A percentile compares a stretch with the other conserved stretches of the same genome.
Evolutionary conservation across 2,797 vertebrate species (phyloP).

Genomic region (Ptychobarbus kaznakovi): DNA sequence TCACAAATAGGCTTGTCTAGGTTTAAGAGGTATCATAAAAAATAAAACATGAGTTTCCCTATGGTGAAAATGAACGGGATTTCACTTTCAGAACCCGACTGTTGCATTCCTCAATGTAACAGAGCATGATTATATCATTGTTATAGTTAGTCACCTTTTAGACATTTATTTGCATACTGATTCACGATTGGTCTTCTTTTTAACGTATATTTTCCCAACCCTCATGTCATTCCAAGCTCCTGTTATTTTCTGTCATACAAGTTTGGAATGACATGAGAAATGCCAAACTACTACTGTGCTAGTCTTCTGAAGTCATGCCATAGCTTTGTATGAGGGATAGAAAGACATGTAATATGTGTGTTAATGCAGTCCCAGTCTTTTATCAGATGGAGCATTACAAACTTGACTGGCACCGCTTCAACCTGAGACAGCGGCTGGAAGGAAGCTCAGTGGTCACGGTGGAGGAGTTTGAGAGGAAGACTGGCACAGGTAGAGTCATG

Average conservation of each 20-base stretch:
- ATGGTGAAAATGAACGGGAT: too few species aligned
- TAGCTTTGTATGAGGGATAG: background rate
- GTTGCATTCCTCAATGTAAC: too few species aligned
- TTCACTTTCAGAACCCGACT: too few species aligned
- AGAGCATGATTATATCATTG: too few species aligned
- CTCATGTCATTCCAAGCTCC: background rate
- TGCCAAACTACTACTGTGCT: background rate
- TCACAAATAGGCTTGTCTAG: too few species aligned
- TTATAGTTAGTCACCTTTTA: background rate
- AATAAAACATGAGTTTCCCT: too few species aligned
- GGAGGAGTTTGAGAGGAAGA: conserved; percentile 90
- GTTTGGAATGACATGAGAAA: too few species aligned
- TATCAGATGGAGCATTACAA: conserved; percentile 92
- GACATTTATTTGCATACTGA: background rate
- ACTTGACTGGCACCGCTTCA: conserved; percentile 96
- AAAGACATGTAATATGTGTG: background rate
- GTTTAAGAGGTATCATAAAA: too few species aligned
- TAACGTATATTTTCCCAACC: background rate
- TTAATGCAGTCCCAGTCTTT: background rate
- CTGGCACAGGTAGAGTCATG: conserved; percentile 73
- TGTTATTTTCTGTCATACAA: background rate
- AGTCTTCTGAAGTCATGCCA: background rate
- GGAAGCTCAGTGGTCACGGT: conserved; percentile 73
- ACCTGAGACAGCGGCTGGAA: conserved; percentile 87
- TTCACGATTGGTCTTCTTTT: background rate